A percentile compares a stretch with the other conserved stretches of the same genome.
Evolutionary conservation across 2,888 invertebrate genomes (phyloP).

Genomic region (Molanna angustata): DNA sequence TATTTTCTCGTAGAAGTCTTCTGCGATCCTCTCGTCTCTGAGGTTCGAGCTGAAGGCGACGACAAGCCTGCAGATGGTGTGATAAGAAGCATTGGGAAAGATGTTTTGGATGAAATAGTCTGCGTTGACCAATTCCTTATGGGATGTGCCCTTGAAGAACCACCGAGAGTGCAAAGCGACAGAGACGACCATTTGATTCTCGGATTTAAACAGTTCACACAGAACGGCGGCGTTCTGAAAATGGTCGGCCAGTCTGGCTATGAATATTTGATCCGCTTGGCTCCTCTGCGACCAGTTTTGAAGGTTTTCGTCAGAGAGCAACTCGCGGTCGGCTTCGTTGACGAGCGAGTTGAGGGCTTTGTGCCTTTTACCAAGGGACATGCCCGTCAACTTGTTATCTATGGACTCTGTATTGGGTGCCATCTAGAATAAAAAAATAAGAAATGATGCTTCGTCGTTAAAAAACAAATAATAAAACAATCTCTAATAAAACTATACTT

Average conservation of each 20-base stretch:
- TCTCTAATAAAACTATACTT: no score
- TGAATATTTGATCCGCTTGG: slow-evolving; percentile 18
- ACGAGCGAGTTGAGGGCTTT: slow-evolving; percentile 20
- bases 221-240: slow-evolving; percentile 32
- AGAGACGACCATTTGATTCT: slow-evolving; percentile 36
- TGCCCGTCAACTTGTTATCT: no score
- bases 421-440: no score
- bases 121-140: slow-evolving; percentile 33
- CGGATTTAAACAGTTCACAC: slow-evolving; percentile 38
- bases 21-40: slow-evolving; percentile 34
- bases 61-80: slow-evolving; percentile 36
- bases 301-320: slow-evolving; percentile 13
- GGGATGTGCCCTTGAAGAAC: slow-evolving; percentile 37
- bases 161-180: slow-evolving; percentile 37
- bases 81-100: slow-evolving; percentile 36
- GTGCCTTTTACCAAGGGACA: slow-evolving; percentile 22
- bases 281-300: slow-evolving; percentile 1
- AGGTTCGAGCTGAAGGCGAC: slow-evolving; percentile 35
- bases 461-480: no score
- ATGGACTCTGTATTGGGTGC: no score
- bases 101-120: slow-evolving; percentile 36
- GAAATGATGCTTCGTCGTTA: no score
- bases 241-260: slow-evolving; percentile 19
- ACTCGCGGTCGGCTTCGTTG: background rate
- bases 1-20: slow-evolving; percentile 36